Conservation (phyloP, 2,797 vertebrate species). For the Phoeniculus purpureus region DNA sequence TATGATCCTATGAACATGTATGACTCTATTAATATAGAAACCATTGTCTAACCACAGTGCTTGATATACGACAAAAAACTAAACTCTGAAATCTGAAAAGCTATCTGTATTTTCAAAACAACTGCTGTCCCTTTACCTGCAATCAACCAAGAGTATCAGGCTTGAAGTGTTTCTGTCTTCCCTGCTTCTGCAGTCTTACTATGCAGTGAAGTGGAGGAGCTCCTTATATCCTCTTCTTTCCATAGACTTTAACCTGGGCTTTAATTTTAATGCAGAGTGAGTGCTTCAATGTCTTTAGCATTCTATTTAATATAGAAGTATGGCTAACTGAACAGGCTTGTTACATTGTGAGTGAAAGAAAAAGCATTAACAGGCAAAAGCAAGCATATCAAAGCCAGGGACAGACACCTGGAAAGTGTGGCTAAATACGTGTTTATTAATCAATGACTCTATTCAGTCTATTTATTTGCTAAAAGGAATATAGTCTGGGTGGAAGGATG, state of each 20-base stretch:
- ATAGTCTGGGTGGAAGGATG: not conserved
- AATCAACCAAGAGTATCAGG: not conserved
- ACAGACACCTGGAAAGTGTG: not conserved
- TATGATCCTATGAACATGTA: too few relatives aligned
- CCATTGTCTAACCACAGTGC: fast-evolving
- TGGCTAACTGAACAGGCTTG: not conserved
- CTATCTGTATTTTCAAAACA: not conserved
- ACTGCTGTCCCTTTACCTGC: not conserved
- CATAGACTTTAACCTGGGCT: not conserved
- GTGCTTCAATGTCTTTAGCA: not conserved
- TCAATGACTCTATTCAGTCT: not conserved
- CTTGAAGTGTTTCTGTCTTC: not conserved
- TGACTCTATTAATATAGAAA: not conserved
- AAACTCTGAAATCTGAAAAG: not conserved
- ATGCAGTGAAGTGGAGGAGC: not conserved
- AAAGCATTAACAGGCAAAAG: not conserved
- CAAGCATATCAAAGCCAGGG: constrained; percentile 10
- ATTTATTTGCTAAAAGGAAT: constrained; percentile 2
- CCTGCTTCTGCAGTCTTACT: not conserved
- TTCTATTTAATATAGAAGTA: not conserved
- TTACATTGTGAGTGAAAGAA: not conserved
- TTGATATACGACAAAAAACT: not conserved
- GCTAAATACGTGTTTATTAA: not conserved
- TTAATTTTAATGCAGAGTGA: not conserved
- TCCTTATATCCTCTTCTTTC: not conserved